A percentile compares a stretch with the other conserved stretches of the same genome.
phyloP scores from a whole-genome alignment of 2,113 vertebrate genomes.

The Brachypteracias leptosomus region DNA sequence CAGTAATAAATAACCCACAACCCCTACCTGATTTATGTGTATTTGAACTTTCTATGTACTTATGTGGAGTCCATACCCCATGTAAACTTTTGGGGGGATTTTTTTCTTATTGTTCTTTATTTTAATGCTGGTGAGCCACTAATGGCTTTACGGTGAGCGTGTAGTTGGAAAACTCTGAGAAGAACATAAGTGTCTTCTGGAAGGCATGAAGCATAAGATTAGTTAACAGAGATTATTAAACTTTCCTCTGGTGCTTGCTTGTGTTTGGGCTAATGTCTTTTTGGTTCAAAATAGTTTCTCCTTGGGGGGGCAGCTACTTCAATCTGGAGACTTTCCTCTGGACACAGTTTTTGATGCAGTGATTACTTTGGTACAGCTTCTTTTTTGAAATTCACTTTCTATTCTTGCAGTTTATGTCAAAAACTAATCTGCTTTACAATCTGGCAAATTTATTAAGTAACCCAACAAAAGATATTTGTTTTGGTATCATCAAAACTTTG shows the following conservation, averaged over 20 bases:
- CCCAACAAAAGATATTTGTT: not conserved
- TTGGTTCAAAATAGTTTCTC: not conserved
- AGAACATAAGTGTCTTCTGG: not conserved
- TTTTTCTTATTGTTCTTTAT: not conserved
- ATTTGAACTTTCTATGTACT: not conserved
- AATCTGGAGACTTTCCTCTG: not conserved
- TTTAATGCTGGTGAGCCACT: not conserved
- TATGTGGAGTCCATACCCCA: not conserved
- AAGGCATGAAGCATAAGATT: not conserved
- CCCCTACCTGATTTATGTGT: not conserved
- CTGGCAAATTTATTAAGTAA: not conserved
- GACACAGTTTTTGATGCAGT: not conserved
- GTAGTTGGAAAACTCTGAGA: not conserved
- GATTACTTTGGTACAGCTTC: not conserved
- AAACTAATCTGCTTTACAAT: not conserved
- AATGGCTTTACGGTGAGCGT: not conserved
- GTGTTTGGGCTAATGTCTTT: not conserved
- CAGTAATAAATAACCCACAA: not conserved
- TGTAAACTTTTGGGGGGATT: accelerated
- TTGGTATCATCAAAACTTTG: not conserved
- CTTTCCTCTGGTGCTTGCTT: not conserved
- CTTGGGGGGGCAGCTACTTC: not conserved
- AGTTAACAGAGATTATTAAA: not conserved
- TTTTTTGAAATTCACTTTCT: not conserved
- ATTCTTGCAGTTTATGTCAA: not conserved